Evolutionary conservation across 23 tunicate genomes (phyloP).

Genomic region (Styela plicata): DNA sequence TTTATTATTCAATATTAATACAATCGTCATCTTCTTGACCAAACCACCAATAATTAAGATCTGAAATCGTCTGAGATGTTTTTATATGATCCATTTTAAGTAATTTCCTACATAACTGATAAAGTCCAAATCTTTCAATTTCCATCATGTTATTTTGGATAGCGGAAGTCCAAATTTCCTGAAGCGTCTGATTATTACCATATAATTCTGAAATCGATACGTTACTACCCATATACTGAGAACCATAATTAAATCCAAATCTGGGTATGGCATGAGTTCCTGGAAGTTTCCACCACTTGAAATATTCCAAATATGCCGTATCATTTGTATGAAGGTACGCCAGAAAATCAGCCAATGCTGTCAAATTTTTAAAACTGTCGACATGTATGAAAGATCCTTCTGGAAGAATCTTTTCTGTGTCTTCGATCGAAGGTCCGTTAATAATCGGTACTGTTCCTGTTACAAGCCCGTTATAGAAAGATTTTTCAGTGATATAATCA

Average conservation of each 20-base stretch:
- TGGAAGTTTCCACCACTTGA: conserved; percentile 60
- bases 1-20: too few species aligned
- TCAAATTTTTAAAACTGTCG: conserved; percentile 51
- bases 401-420: conserved; percentile 43
- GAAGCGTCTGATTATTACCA: not conserved
- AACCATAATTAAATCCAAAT: conserved; percentile 25
- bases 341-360: conserved; percentile 34
- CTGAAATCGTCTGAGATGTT: conserved; percentile 7
- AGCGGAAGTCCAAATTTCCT: not conserved
- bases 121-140: conserved; percentile 46
- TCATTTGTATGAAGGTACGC: conserved; percentile 39
- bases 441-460: conserved; percentile 56
- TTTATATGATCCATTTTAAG: conserved; percentile 11
- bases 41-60: conserved; percentile 27
- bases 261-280: conserved; percentile 41
- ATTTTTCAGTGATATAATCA: conserved; percentile 65
- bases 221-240: not conserved
- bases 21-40: conserved; percentile 27
- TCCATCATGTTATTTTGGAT: conserved; percentile 21
- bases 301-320: conserved; percentile 65
- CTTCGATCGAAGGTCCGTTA: conserved; percentile 27
- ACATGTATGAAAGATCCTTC: conserved; percentile 45
- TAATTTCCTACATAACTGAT: conserved; percentile 38
- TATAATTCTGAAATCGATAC: not conserved
- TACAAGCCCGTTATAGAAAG: conserved; percentile 35